Evolutionary conservation across 1,140 invertebrate genomes (phyloP), one percentile per base, ranked within the genome.

Genomic region (Sarcophaga bullata): DNA sequence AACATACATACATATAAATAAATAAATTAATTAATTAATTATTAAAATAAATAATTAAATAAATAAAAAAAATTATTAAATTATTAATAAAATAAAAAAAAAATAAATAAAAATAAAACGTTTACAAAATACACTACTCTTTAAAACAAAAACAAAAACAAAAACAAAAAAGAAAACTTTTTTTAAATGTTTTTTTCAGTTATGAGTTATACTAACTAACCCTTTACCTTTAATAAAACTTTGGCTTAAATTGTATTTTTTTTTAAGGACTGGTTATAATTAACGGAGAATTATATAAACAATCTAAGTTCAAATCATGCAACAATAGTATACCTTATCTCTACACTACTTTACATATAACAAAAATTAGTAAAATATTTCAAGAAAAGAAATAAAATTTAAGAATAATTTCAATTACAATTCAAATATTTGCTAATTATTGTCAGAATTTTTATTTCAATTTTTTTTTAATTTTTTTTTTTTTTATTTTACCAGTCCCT

Each of bases 191-290:
- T n/a, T n/a, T n/a, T n/a, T n/a, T n/a, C n/a, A n/a, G n/a, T n/a
- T n/a, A n/a, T n/a, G n/a, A n/a, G n/a, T n/a, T n/a, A n/a, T n/a
- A n/a, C n/a, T n/a, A n/a, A n/a, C n/a, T n/a, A n/a, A n/a, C n/a
- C n/a, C n/a, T 25, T 8, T 68, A 19, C 5, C 1, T 1, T 15
- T 58, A 7, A 13, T n/a, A 25, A 68, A 68, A 7, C 7, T 68
- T 68, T 68, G 62, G 62, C 62, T 25, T 68, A 68, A 68, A 84
- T 46, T 85, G 87, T 86, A 86, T 87, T 87, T 85, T 85, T n/a
- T 68, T 89, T 89, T 89, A 89, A 89, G 88, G 88, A 85, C 88
- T 89, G 87, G 85, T 87, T 89, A 88, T 89, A 89, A 89, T 89
- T 85, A 85, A 89, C 88, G 88, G 88, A 89, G n/a, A 89, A 89